A percentile compares a stretch with the other conserved stretches of the same genome.
These are phyloP conservation scores for Dryas iulia DNA, from an alignment of 1,140 invertebrate genomes.

Conservation along the genomic window DNA sequence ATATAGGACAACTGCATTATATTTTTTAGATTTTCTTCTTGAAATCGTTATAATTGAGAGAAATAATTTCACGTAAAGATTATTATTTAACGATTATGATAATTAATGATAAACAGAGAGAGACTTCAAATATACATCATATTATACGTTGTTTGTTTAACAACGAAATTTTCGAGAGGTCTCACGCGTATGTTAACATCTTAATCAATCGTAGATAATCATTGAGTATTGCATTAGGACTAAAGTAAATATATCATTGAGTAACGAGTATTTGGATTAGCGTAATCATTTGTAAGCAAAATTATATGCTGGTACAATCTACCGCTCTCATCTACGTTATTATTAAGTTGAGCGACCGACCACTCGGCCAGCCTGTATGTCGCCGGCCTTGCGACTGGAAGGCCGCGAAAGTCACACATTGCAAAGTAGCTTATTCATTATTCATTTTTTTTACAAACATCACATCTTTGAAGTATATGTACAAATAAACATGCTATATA, in stretches of 20 bases:
- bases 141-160: background rate
- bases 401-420: constrained; percentile 55
- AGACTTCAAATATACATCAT: no score
- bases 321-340: constrained; percentile 34
- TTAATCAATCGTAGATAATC: background rate
- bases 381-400: constrained; percentile 65
- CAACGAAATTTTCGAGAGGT: background rate
- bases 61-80: background rate
- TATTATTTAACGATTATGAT: background rate
- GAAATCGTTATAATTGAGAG: no score
- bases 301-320: constrained; percentile 34
- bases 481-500: background rate
- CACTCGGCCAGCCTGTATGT: constrained; percentile 51
- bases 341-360: constrained; percentile 44
- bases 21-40: background rate
- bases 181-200: background rate
- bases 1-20: background rate
- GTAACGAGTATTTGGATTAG: constrained; percentile 25
- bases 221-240: background rate
- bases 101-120: background rate
- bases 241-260: constrained; percentile 13
- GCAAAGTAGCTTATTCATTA: constrained; percentile 33
- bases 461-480: background rate
- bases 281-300: constrained; percentile 13
- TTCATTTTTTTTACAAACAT: constrained; percentile 10